Evolutionary conservation across 2,888 invertebrate species (phyloP), one percentile per base, ranked within the genome.

Genomic region (Rhingia campestris): DNA sequence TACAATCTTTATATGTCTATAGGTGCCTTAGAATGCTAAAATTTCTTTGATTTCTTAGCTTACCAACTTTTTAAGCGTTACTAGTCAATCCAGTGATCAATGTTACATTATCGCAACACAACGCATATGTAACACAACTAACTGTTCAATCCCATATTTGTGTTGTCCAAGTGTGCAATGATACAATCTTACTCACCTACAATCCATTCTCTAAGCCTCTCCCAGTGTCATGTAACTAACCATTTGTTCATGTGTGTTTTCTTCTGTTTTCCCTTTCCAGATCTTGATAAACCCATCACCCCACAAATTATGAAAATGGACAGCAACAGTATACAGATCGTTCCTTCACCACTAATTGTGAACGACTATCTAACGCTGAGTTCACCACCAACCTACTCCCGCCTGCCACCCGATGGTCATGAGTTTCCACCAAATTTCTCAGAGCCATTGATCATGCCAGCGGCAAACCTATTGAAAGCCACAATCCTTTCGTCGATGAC

Each of bases 371-470:
- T 91, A 73, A 86, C 90, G 87, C 87, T 90, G n/a, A 88, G 88
- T 76, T 88, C 89, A 73, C 91, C 91, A 56, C 91, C 91, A 64
- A 91, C 91, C 63, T 92, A 91, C 86, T 92, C 92, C 72, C 91
- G 91, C 84, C 87, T 91, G 76, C 91, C 91, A 64, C 91, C 91
- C 80, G 91, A 91, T 88, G 92, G 91, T 69, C 92, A 91, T 88
- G 91, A 91, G 87, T 91, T 92, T 87, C 92, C 91, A 12, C 91
- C 91, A 59, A 92, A 91, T 80, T 91, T 91, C 85, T 90, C 90
- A 37, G 91, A 91, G 87, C 91, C 91, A 75, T 88, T 91, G 79
- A 90, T 91, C 39, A 90, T 91, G 89, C 91, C 90, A 86, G 87
- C 88, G 70, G 86, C 86, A 32, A 88, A 88, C 81, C 79, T 88